Percentiles rank a stretch among this genome's conserved stretches.
These are phyloP conservation scores for Penaeus chinensis DNA, from an alignment of 1,140 invertebrate genomes.

Conservation along the genomic window DNA sequence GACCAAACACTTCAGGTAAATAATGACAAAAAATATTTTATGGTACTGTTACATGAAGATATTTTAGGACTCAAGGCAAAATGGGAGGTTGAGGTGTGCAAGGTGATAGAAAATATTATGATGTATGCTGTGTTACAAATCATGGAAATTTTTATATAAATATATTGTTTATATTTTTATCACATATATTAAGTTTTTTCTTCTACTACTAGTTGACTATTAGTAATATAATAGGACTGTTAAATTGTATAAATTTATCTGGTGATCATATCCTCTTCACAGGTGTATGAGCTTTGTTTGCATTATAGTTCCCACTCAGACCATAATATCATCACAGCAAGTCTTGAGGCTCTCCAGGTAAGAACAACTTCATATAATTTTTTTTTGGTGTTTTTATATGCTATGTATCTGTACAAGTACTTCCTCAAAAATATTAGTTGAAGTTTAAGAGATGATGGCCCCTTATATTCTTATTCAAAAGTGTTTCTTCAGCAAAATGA, in stretches of 20 bases:
- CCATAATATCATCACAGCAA: constrained; percentile 86
- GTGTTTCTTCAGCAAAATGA: too few relatives aligned
- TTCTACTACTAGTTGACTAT: neutral
- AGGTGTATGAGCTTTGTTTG: constrained; percentile 87
- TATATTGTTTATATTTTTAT: neutral
- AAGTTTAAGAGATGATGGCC: too few relatives aligned
- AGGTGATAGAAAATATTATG: too few relatives aligned
- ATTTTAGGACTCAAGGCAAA: neutral
- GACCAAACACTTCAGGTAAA: constrained; percentile 64
- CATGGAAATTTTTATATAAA: too few relatives aligned
- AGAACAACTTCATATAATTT: neutral
- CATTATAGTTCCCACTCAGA: constrained; percentile 78
- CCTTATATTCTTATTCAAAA: too few relatives aligned
- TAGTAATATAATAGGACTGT: too few relatives aligned
- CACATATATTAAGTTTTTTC: neutral
- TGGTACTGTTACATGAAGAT: neutral
- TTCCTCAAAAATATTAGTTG: too few relatives aligned
- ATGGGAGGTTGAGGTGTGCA: too few relatives aligned
- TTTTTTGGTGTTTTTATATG: neutral
- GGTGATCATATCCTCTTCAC: constrained; percentile 63
- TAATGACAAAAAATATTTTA: neutral
- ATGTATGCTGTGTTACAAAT: too few relatives aligned
- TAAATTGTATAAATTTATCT: neutral
- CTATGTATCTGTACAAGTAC: too few relatives aligned
- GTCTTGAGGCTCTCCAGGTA: constrained; percentile 79